Percentiles rank a stretch among this genome's conserved stretches.
These are phyloP conservation scores for Nomada hirtipes DNA, from an alignment of 2,888 invertebrate species.

Conservation along the genomic window DNA sequence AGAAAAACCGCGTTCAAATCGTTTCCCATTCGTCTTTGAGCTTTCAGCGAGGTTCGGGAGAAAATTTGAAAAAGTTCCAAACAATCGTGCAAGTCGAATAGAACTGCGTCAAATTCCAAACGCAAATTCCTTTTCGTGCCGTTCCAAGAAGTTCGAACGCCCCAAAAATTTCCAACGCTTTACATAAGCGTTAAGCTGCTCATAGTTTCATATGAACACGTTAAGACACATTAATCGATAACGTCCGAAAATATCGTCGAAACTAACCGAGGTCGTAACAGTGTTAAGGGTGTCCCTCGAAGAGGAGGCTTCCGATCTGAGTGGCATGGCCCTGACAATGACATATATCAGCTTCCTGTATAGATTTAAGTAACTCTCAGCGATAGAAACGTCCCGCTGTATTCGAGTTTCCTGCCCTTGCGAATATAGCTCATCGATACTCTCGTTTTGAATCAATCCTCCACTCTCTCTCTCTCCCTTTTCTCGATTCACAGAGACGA, in stretches of 20 bases:
- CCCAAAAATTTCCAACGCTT: background rate
- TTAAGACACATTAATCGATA: background rate
- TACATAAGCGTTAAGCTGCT: background rate
- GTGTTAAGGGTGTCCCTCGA: constrained; percentile 73
- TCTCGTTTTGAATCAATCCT: background rate
- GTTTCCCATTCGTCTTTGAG: background rate
- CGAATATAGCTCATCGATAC: constrained; percentile 28
- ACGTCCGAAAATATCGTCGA: background rate
- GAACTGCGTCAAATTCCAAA: constrained; percentile 16
- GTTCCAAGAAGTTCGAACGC: too few species aligned
- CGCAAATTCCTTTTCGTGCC: too few species aligned
- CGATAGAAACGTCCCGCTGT: constrained; percentile 9
- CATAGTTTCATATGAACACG: background rate
- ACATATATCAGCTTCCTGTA: constrained; percentile 43
- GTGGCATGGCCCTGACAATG: constrained; percentile 63
- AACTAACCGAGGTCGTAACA: constrained; percentile 68
- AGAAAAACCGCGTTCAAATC: background rate
- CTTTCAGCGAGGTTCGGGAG: background rate
- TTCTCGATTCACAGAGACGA: constrained; percentile 1
- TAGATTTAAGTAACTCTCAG: constrained; percentile 26
- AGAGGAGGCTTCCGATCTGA: constrained; percentile 63
- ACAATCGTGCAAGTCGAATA: background rate
- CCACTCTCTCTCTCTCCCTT: background rate
- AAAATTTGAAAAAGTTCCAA: background rate
- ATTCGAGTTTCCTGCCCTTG: background rate